A percentile compares a stretch with the other conserved stretches of the same genome.
Evolutionary conservation across 2,797 vertebrate species (phyloP).

Genomic region (Hafferia zeledoni): DNA sequence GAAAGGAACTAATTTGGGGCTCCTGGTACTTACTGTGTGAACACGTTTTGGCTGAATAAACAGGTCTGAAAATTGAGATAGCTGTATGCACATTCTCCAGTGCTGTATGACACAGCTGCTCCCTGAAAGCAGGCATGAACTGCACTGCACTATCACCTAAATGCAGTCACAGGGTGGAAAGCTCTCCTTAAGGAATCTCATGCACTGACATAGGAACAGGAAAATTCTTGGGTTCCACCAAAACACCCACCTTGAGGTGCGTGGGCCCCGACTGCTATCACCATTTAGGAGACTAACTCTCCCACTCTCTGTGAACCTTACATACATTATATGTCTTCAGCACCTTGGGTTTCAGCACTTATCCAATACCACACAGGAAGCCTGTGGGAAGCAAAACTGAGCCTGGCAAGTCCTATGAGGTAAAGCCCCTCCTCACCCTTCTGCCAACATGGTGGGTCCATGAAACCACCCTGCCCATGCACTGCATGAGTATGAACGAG

Average conservation of each 20-base stretch:
- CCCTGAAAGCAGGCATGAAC: not conserved
- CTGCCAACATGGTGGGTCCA: rapidly evolving
- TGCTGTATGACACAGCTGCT: not conserved
- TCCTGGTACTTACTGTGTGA: not conserved
- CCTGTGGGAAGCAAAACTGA: not conserved
- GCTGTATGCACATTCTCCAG: not conserved
- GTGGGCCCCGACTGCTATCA: not conserved
- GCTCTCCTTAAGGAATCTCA: not conserved
- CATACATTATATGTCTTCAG: not conserved
- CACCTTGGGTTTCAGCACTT: not conserved
- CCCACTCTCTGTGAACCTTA: not conserved
- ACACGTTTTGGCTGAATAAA: not conserved
- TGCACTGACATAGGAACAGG: not conserved
- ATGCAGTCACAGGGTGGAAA: not conserved
- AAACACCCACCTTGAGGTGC: not conserved
- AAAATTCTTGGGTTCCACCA: not conserved
- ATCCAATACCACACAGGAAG: not conserved
- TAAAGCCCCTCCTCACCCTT: not conserved
- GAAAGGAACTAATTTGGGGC: not conserved
- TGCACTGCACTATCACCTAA: not conserved
- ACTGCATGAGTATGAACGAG: not conserved
- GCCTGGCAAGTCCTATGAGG: not conserved
- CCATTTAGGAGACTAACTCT: not conserved
- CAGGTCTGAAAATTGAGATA: not conserved
- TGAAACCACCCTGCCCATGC: not conserved